Percentiles rank a stretch among this genome's conserved stretches.
phyloP scores from a whole-genome alignment of 2,113 vertebrate genomes.

The Mixornis gularis region DNA sequence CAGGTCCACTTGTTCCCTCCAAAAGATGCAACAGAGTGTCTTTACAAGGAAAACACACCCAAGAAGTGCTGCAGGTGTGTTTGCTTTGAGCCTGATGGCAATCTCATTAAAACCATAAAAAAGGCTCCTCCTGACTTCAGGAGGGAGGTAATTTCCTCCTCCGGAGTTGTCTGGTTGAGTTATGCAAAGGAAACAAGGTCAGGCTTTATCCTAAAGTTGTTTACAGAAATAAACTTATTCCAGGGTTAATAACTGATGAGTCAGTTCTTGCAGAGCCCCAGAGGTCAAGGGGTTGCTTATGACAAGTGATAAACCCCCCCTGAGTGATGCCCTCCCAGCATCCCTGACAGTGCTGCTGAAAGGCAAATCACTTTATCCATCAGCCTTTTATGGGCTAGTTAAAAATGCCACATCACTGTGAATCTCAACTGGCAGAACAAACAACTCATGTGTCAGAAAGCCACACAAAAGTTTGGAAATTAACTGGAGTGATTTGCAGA shows the following conservation, averaged over 20 bases:
- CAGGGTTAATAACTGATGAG: background rate
- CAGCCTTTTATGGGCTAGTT: background rate
- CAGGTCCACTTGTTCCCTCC: background rate
- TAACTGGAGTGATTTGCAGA: background rate
- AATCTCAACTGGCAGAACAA: background rate
- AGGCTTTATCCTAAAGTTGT: background rate
- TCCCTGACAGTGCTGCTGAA: background rate
- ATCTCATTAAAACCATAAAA: background rate
- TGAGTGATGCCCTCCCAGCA: background rate
- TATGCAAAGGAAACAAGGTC: background rate
- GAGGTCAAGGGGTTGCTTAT: background rate
- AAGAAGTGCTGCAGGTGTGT: background rate
- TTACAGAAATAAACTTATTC: background rate
- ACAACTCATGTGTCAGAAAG: background rate
- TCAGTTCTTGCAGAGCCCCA: background rate
- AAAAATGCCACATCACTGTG: background rate
- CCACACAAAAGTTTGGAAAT: background rate
- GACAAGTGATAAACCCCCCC: background rate
- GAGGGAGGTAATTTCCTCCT: background rate
- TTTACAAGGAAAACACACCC: background rate
- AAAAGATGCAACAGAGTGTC: background rate
- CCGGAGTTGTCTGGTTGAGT: background rate
- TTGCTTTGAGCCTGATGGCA: background rate
- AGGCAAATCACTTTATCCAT: background rate
- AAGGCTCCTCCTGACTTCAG: background rate